Conservation (phyloP, 1,140 invertebrate genomes). For the Pteromalus puparum region DNA sequence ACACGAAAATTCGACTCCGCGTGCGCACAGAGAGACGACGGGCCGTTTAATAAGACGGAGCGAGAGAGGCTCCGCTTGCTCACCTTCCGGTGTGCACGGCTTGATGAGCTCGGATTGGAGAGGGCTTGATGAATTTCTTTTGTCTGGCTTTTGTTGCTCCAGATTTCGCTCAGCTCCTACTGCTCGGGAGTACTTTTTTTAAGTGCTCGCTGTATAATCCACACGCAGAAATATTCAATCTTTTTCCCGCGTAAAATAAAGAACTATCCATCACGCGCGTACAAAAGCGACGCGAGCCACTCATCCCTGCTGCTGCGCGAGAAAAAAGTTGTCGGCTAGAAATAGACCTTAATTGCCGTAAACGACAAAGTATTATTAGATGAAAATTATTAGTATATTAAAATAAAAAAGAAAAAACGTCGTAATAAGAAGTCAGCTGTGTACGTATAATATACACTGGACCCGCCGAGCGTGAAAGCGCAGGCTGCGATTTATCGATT, state of each 20-base stretch:
- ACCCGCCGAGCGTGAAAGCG: neutral
- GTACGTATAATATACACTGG: neutral
- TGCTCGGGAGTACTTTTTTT: neutral
- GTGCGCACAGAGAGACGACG: neutral
- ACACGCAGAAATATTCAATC: neutral
- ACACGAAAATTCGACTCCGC: constrained; percentile 16
- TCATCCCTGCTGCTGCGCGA: no score
- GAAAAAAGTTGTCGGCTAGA: no score
- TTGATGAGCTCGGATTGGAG: neutral
- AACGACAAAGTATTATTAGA: no score
- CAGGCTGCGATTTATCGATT: neutral
- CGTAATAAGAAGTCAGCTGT: no score
- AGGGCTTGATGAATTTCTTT: constrained; percentile 1
- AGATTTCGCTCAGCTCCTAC: neutral
- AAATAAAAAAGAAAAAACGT: neutral
- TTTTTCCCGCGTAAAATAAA: no score
- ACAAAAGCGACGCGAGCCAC: no score
- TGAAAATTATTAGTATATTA: no score
- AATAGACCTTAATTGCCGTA: no score
- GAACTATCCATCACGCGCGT: no score
- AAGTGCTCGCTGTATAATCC: no score
- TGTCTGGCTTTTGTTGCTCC: neutral
- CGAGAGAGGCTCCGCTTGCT: neutral
- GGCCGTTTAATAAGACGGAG: neutral
- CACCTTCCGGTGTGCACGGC: neutral